Percentiles rank a stretch among this genome's conserved stretches.
Conservation (phyloP, 2,797 vertebrate species). For the Lithobates sylvaticus region DNA sequence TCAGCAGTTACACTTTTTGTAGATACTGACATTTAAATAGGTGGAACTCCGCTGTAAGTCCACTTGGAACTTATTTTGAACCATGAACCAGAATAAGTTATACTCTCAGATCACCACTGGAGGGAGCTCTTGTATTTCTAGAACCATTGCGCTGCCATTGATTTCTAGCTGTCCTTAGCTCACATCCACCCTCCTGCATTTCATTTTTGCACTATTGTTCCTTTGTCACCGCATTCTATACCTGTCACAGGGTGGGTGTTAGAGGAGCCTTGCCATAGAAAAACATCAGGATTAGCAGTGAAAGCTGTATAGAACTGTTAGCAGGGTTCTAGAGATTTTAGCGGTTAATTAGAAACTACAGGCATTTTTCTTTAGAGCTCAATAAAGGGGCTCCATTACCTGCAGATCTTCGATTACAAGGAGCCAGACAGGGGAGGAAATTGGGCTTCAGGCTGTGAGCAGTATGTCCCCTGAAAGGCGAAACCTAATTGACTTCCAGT, state of each 20-base stretch:
- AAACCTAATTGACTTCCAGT: constrained; percentile 21
- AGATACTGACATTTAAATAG: too few species aligned
- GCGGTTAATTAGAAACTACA: constrained; percentile 47
- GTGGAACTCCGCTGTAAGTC: too few species aligned
- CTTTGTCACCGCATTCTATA: constrained; percentile 37
- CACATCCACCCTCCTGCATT: neutral
- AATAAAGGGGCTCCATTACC: constrained; percentile 44
- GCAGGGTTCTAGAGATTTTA: constrained; percentile 16
- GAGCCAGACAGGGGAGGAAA: constrained; percentile 44
- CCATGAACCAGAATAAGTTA: neutral
- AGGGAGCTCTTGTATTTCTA: constrained; percentile 3
- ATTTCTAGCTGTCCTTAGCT: neutral
- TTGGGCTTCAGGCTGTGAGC: constrained; percentile 36
- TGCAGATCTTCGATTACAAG: constrained; percentile 4
- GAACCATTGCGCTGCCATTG: neutral
- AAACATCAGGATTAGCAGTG: neutral
- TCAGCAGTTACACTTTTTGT: too few species aligned
- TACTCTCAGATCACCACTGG: neutral
- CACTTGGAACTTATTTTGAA: too few species aligned
- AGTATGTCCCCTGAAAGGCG: constrained; percentile 16
- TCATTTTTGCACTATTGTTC: constrained; percentile 15
- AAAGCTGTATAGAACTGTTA: constrained; percentile 1
- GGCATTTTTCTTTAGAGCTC: constrained; percentile 34
- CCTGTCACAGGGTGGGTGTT: neutral
- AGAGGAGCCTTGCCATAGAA: neutral